Base-by-base conservation (phyloP, 2,888 invertebrate species). In the Rhabditophanes sp. region DNA sequence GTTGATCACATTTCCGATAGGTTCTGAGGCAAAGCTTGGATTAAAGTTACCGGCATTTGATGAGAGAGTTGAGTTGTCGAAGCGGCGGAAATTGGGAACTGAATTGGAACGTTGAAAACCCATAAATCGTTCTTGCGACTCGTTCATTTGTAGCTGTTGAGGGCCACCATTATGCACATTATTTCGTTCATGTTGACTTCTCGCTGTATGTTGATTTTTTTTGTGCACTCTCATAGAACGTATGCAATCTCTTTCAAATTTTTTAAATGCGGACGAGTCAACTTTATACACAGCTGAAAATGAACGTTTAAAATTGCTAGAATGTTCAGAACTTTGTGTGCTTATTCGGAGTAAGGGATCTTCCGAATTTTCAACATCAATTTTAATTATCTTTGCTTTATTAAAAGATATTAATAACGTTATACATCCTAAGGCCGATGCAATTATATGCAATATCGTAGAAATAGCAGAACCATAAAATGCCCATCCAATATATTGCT, bases 401-500 rank as follows among this genome's bases (percentile, higher is more conserved):
- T 46, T 49, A 16, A 42, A 37, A 16, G 45, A 41, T 2, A 53
- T 40, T n/a, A 53, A 40, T 4, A 56, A 50, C 0, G 57, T 48
- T 30, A 53, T 46, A 29, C 58, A 62, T 8, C 61, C 61, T 30
- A 56, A 33, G 5, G 54, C 33, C n/a, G 51, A 42, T 15, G 54
- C 47, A 20, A 56, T 25, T 25, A 53, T 43, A 24, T 52, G 44
- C 8, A 58, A 41, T n/a, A 48, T 16, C 9, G 53, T 44, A 23
- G 49, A 55, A 6, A 52, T 28, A 4, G 59, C 16, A 23, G 59
- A 51, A 20, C 46, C 44, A 33, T 53, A 55, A 36, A 54, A 61
- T 1, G 61, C 54, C 58, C 60, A 61, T n/a, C 61, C 61, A 16
- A 61, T 46, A 16, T 45, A 42, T 50, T 61, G 61, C 51, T 60